phyloP scores from a whole-genome alignment of 2,888 invertebrate genomes.

The Iphiclides podalirius region DNA sequence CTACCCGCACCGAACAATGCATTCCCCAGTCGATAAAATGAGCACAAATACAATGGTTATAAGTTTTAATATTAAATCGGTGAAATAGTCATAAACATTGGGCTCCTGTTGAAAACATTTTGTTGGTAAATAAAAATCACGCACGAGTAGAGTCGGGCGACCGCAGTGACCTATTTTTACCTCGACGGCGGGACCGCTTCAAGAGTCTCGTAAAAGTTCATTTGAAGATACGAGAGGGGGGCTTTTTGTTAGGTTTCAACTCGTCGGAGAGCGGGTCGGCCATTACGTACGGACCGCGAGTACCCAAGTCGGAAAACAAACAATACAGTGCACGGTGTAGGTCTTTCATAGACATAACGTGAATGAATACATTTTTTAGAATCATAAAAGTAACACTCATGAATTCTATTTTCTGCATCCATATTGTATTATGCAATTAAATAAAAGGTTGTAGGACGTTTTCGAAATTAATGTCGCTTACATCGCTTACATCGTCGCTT shows the following conservation, averaged over 20 bases:
- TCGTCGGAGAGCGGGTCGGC: constrained; percentile 31
- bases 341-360: constrained; percentile 15
- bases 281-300: constrained; percentile 34
- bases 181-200: constrained; percentile 38
- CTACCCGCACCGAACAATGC: constrained; percentile 37
- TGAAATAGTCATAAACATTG: not conserved
- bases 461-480: no score
- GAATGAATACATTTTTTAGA: constrained; percentile 17
- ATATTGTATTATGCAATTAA: no score
- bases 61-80: not conserved
- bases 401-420: no score
- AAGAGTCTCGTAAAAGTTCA: constrained; percentile 48
- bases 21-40: constrained; percentile 31
- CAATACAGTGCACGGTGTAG: constrained; percentile 24
- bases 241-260: constrained; percentile 40
- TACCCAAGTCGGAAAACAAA: constrained; percentile 41
- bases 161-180: constrained; percentile 49
- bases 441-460: no score
- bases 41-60: not conserved
- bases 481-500: no score
- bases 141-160: constrained; percentile 33
- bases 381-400: no score
- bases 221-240: constrained; percentile 49
- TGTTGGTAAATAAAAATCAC: constrained; percentile 29
- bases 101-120: constrained; percentile 6